A percentile compares a stretch with the other conserved stretches of the same genome.
Evolutionary conservation across 1,140 invertebrate genomes (phyloP).

Genomic region (Sinella curviseta): DNA sequence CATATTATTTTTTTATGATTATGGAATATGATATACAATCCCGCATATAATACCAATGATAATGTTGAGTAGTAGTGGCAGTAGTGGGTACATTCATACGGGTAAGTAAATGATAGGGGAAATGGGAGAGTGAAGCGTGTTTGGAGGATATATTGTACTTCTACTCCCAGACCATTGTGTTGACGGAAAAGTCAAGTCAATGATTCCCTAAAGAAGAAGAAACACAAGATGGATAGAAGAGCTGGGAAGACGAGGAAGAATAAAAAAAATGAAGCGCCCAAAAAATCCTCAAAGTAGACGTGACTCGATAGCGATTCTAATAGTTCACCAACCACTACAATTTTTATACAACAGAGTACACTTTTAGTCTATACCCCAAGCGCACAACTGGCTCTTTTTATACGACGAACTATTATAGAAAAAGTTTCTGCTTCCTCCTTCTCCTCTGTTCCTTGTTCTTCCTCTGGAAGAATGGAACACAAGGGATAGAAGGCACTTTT

Average conservation of each 20-base stretch:
- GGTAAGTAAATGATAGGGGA: neutral
- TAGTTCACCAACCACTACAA: neutral
- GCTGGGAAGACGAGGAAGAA: too few relatives aligned
- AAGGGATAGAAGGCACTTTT: conserved; percentile 30
- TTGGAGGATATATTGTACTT: too few relatives aligned
- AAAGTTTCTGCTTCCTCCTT: conserved; percentile 16
- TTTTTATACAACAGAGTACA: neutral
- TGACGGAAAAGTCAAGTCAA: conserved; percentile 27
- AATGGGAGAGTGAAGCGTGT: neutral
- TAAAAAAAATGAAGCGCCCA: conserved; percentile 13
- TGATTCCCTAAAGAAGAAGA: conserved; percentile 34
- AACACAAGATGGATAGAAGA: too few relatives aligned
- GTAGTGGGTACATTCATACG: neutral
- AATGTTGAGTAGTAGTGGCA: neutral
- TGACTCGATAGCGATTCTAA: neutral
- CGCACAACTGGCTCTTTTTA: neutral
- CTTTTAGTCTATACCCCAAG: neutral
- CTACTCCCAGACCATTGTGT: neutral
- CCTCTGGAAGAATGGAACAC: too few relatives aligned
- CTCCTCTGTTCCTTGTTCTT: too few relatives aligned
- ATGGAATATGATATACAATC: too few relatives aligned
- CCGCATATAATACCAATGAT: neutral
- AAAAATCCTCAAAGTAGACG: conserved; percentile 24
- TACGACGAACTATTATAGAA: neutral
- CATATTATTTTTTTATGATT: too few relatives aligned